A percentile compares a stretch with the other conserved stretches of the same genome.
Evolutionary conservation across 2,113 vertebrate species (phyloP).

Genomic region (Cavia porcellus): DNA sequence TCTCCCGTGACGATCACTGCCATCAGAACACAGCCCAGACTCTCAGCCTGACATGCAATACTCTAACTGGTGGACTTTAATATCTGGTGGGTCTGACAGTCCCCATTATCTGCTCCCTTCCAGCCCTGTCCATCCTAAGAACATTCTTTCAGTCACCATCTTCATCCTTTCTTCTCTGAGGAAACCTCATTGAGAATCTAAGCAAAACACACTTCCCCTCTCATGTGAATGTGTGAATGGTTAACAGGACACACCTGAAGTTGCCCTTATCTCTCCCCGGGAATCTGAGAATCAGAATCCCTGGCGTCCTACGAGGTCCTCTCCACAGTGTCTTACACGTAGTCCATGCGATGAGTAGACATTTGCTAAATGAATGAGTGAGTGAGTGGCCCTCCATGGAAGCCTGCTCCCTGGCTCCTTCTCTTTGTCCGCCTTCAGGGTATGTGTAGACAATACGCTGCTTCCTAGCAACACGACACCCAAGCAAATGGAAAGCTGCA

Average conservation of each 20-base stretch:
- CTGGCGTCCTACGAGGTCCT: background rate
- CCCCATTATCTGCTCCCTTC: slow-evolving; percentile 2
- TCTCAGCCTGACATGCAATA: background rate
- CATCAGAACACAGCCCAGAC: background rate
- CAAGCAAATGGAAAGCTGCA: slow-evolving; percentile 8
- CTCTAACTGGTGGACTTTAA: background rate
- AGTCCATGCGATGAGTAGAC: background rate
- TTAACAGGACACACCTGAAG: background rate
- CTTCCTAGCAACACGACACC: slow-evolving; percentile 31
- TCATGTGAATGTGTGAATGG: background rate
- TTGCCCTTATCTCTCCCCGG: background rate
- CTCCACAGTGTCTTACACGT: background rate
- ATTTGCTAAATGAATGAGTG: slow-evolving; percentile 13
- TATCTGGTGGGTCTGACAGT: background rate
- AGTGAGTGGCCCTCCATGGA: background rate
- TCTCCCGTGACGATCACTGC: background rate
- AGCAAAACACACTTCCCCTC: slow-evolving; percentile 19
- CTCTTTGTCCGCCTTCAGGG: background rate
- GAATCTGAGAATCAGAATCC: background rate
- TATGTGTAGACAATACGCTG: background rate
- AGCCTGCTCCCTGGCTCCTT: slow-evolving; percentile 18
- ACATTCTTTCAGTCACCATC: background rate
- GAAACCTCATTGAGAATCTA: background rate
- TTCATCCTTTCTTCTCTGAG: background rate
- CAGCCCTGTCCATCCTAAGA: background rate